A percentile compares a stretch with the other conserved stretches of the same genome.
These are phyloP conservation scores for Neocloeon triangulifer DNA, from an alignment of 1,140 invertebrate genomes.

Conservation along the genomic window DNA sequence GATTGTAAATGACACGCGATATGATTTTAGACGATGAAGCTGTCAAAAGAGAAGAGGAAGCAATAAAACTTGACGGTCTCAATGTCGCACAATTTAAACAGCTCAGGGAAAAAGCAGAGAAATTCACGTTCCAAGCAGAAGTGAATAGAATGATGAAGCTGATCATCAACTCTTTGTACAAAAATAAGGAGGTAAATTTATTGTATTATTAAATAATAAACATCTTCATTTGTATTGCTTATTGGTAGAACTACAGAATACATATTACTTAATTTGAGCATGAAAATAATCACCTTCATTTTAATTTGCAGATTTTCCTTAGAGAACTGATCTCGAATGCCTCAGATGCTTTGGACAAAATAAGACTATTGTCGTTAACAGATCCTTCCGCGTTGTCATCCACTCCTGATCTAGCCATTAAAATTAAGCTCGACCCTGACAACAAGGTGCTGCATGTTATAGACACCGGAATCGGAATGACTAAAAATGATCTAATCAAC, in stretches of 20 bases:
- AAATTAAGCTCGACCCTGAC: conserved; percentile 91
- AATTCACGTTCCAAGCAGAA: conserved; percentile 86
- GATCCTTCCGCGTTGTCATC: conserved; percentile 50
- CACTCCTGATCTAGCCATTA: conserved; percentile 68
- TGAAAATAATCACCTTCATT: conserved; percentile 3
- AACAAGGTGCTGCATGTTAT: conserved; percentile 81
- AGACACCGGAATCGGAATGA: conserved; percentile 98
- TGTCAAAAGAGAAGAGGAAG: conserved; percentile 77
- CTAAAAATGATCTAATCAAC: conserved; percentile 77
- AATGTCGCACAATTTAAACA: conserved; percentile 88
- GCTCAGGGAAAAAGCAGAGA: conserved; percentile 74
- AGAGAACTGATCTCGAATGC: conserved; percentile 95
- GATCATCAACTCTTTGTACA: conserved; percentile 95
- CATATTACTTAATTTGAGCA: conserved; percentile 1
- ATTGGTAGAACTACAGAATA: neutral
- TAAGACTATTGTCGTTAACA: conserved; percentile 77
- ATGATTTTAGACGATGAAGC: conserved; percentile 42
- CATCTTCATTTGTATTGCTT: too few relatives aligned
- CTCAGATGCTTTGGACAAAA: conserved; percentile 89
- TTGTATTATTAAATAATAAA: neutral
- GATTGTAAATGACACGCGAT: conserved; percentile 6
- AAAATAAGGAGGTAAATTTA: conserved; percentile 87
- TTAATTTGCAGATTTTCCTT: conserved; percentile 61
- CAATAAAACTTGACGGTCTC: conserved; percentile 87
- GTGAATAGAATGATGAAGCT: conserved; percentile 99